Base-by-base conservation (phyloP, 2,797 vertebrate genomes). In the Pristis pectinata region DNA sequence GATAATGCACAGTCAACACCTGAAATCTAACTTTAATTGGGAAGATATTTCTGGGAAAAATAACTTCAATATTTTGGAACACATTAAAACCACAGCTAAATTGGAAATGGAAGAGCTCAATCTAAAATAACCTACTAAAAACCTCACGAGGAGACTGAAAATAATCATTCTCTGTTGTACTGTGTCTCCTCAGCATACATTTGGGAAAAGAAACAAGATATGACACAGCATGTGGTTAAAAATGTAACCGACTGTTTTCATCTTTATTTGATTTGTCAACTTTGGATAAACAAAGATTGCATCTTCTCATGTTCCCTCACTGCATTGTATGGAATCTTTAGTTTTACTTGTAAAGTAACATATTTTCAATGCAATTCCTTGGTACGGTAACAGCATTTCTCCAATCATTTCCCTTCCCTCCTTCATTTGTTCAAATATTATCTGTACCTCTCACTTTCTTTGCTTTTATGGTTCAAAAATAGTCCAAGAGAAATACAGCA, bases 131-230 rank as follows among this genome's bases (percentile, higher is more conserved):
- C 59, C 41, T 19, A 24, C 49, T 67, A 41, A 91, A 91, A 87
- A 67, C 87, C 34, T 41, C 87, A 91, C 61, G 79, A 79, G 17
- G 34, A 61, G 85, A 89, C 59, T 37, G 56, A 56, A 67, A 91
- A 91, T 91, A 67, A 91, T 67, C 30, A 64, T 44, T 61, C 22
- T 41, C 17, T 91, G n/a, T 64, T 91, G 64, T 61, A 91, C 34
- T 67, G 61, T 22, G 64, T 11, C 19, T 41, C 59, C 67, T 67
- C 61, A 41, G 87, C 7, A 27, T 67, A 61, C 87, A 67, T 41
- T 22, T 64, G 87, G 87, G n/a, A 91, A 91, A 41, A 89, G 85
- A 91, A 91, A 91, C 87, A 91, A n/a, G 19, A 91, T 91, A 61
- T 67, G 61, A 91, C 61, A 41, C 44, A 56, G 19, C 59, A 67